phyloP scores from a whole-genome alignment of 2,113 vertebrate genomes.

The Osmerus mordax region DNA sequence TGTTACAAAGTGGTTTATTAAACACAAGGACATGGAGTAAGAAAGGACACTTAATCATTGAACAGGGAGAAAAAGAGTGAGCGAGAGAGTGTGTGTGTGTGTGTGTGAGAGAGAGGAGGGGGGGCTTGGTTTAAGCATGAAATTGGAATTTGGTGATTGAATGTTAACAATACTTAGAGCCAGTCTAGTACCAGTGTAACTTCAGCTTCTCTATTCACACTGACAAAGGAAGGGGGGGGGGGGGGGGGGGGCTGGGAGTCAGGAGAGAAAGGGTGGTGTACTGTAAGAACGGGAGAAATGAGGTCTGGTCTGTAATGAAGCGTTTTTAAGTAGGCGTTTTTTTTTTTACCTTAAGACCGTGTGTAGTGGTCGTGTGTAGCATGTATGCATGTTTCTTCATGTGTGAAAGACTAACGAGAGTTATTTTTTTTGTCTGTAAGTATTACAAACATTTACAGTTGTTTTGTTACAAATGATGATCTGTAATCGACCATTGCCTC shows the following conservation, averaged over 20 bases:
- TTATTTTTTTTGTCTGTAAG: too few relatives aligned
- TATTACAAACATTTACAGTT: too few relatives aligned
- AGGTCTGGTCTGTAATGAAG: not conserved
- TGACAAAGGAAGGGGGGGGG: constrained; percentile 28
- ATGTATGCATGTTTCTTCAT: constrained; percentile 1
- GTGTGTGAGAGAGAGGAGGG: not conserved
- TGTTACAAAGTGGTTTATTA: constrained; percentile 8
- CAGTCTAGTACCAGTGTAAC: constrained; percentile 45
- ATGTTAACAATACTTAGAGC: constrained; percentile 62
- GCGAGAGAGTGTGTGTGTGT: too few relatives aligned
- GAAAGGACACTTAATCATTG: constrained; percentile 22
- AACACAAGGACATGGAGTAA: not conserved
- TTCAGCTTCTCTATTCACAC: constrained; percentile 34
- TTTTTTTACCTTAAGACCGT: not conserved
- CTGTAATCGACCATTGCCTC: not conserved
- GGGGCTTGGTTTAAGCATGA: constrained; percentile 1
- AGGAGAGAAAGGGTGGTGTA: not conserved
- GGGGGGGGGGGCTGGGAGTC: not conserved
- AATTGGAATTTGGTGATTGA: constrained; percentile 25
- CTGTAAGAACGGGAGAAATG: not conserved
- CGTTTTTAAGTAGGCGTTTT: not conserved
- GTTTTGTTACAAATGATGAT: too few relatives aligned
- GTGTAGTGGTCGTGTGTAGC: constrained; percentile 4
- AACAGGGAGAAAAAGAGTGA: not conserved
- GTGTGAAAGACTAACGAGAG: not conserved